Evolutionary conservation across 2,797 vertebrate genomes (phyloP).

Genomic region (Dicrostonyx torquatus): DNA sequence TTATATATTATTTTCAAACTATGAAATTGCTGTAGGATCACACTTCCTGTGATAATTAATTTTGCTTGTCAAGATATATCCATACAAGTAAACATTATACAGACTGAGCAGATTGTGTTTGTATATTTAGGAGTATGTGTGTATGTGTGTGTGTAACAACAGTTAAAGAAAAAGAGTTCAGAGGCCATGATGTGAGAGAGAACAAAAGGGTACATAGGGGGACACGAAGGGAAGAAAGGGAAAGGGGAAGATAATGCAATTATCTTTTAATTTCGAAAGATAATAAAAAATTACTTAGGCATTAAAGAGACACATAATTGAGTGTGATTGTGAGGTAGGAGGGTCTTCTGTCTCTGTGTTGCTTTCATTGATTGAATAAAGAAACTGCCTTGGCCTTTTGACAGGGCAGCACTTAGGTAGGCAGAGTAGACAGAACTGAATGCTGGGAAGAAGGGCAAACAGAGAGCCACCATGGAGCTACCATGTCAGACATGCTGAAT

Average conservation of each 20-base stretch:
- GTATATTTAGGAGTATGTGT: neutral
- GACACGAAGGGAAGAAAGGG: neutral
- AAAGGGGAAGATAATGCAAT: neutral
- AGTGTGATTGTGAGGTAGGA: no score
- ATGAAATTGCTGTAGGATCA: neutral
- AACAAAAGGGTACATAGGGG: neutral
- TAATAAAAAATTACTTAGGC: neutral
- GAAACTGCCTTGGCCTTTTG: no score
- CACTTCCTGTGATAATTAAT: neutral
- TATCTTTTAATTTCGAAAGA: neutral
- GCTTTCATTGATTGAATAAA: no score
- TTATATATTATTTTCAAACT: constrained; percentile 7
- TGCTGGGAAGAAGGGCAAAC: no score
- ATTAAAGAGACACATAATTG: neutral
- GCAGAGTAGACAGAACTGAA: no score
- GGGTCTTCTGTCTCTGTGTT: no score
- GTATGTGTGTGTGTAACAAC: neutral
- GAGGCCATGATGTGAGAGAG: neutral
- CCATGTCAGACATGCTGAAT: no score
- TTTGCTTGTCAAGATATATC: neutral
- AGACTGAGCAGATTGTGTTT: neutral
- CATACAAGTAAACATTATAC: neutral
- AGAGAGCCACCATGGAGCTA: no score
- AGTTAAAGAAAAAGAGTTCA: neutral
- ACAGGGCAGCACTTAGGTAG: no score